phyloP scores from a whole-genome alignment of 2,797 vertebrate genomes.

The Anas bahamensis region DNA sequence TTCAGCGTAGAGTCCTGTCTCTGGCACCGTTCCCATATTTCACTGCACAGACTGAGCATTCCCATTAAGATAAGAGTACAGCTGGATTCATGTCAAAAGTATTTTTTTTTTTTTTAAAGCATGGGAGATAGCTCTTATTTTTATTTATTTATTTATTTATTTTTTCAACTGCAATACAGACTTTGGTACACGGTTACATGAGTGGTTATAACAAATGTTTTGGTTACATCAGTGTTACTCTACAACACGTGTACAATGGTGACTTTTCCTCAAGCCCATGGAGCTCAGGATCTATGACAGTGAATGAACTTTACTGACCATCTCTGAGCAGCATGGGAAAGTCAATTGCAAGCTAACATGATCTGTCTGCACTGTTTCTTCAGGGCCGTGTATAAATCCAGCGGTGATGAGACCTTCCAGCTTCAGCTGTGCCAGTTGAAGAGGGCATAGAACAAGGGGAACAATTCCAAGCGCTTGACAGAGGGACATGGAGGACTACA shows the following conservation, averaged over 20 bases:
- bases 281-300: not conserved
- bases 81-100: not conserved
- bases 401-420: accelerated
- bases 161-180: not conserved
- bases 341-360: not conserved
- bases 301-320: not conserved
- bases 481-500: not conserved
- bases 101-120: not conserved
- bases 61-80: not conserved
- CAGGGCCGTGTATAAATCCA: not conserved
- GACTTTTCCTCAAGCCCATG: not conserved
- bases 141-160: not conserved
- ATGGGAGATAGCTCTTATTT: not conserved
- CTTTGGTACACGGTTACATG: not conserved
- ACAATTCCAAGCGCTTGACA: not conserved
- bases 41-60: not conserved
- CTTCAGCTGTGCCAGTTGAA: not conserved
- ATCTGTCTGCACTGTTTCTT: not conserved
- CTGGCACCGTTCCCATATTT: not conserved
- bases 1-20: not conserved
- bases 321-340: not conserved
- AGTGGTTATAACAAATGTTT: not conserved
- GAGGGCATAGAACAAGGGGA: not conserved
- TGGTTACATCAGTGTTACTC: not conserved
- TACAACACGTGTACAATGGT: not conserved